Conservation (phyloP, 2,113 vertebrate species). For the Mesocricetus auratus region DNA sequence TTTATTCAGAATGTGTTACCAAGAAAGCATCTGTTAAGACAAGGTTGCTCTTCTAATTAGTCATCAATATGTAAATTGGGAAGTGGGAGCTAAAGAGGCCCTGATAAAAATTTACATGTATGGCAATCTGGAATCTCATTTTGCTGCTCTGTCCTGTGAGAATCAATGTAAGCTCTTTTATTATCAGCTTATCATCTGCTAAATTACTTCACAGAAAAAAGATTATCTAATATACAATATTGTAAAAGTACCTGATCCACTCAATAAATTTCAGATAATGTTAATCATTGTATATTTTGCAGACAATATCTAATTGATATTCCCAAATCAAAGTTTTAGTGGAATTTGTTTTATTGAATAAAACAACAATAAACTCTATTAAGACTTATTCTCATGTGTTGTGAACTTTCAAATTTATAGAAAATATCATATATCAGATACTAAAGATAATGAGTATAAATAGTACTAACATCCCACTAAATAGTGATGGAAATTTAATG, state of each 20-base stretch:
- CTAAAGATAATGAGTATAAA: not conserved
- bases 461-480: not conserved
- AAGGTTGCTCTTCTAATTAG: not conserved
- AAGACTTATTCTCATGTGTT: not conserved
- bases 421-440: not conserved
- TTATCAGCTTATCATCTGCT: not conserved
- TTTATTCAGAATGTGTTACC: not conserved
- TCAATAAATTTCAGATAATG: not conserved
- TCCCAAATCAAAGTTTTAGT: not conserved
- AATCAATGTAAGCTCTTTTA: not conserved
- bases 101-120: not conserved
- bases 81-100: not conserved
- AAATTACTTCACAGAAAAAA: not conserved
- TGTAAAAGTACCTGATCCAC: not conserved
- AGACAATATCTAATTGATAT: not conserved
- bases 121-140: not conserved
- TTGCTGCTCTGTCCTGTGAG: not conserved
- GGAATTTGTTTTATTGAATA: not conserved
- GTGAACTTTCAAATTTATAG: not conserved
- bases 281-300: not conserved
- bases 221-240: not conserved
- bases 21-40: not conserved
- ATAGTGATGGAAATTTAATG: not conserved
- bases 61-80: not conserved
- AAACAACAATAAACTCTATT: constrained; percentile 9